Conservation (phyloP, 2,888 invertebrate species). For the Caenorhabditis drosophilae region DNA sequence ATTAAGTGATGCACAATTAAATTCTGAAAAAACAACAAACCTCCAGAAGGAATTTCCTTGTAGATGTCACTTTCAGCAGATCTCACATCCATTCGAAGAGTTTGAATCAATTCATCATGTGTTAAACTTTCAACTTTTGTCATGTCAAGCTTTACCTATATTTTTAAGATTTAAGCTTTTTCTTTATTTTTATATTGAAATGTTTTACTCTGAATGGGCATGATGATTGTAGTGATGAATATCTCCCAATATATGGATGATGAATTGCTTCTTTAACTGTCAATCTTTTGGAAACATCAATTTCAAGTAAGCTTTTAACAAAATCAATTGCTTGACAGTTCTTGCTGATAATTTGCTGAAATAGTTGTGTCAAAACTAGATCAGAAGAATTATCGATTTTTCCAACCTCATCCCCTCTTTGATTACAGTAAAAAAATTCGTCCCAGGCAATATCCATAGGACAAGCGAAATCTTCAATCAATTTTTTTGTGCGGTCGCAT, state of each 20-base stretch:
- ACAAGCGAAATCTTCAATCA: conserved; percentile 45
- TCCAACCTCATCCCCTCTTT: conserved; percentile 10
- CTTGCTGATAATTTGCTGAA: conserved; percentile 26
- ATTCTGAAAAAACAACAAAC: conserved; percentile 19
- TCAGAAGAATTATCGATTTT: neutral
- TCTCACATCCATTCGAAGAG: conserved; percentile 54
- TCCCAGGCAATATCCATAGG: conserved; percentile 21
- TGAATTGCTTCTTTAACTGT: conserved; percentile 55
- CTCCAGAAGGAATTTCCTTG: conserved; percentile 31
- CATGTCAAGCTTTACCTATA: conserved; percentile 66
- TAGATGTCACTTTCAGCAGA: conserved; percentile 47
- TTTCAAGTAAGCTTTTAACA: conserved; percentile 45
- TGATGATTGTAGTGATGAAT: neutral
- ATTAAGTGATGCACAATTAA: too few species aligned
- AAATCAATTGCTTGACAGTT: conserved; percentile 53
- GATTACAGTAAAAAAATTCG: conserved; percentile 20
- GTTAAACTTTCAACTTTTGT: conserved; percentile 59
- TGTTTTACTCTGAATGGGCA: conserved; percentile 33
- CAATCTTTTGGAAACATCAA: conserved; percentile 51
- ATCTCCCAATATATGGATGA: conserved; percentile 49
- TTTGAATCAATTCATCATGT: conserved; percentile 53
- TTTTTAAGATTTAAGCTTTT: neutral
- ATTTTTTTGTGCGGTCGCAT: conserved; percentile 58
- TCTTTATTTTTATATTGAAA: too few species aligned
- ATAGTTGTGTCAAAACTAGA: neutral